A percentile compares a stretch with the other conserved stretches of the same genome.
Evolutionary conservation across 1,140 invertebrate genomes (phyloP).

Genomic region (Procambarus virginalis): DNA sequence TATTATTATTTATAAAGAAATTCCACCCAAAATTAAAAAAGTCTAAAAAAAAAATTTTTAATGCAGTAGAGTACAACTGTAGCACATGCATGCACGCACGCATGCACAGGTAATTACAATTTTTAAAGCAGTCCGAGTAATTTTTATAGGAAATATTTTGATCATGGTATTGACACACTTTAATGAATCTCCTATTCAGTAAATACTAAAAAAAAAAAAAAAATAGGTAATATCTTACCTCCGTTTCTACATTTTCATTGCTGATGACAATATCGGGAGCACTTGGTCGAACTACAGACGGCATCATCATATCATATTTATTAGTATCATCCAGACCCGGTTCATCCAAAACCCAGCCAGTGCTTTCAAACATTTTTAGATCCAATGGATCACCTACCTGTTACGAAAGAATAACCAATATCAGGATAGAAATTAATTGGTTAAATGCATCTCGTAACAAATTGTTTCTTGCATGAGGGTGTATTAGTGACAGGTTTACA

Average conservation of each 20-base stretch:
- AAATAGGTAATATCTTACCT: conserved; percentile 72
- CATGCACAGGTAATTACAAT: no score
- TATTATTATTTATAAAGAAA: conserved; percentile 65
- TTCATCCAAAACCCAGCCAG: conserved; percentile 90
- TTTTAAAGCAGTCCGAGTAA: no score
- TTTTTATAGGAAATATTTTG: no score
- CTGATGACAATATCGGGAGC: conserved; percentile 50
- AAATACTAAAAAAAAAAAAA: neutral
- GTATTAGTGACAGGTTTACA: conserved; percentile 26
- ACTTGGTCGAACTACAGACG: conserved; percentile 86
- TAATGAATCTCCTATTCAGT: conserved; percentile 71
- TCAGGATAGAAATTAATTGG: neutral
- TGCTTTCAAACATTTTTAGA: conserved; percentile 88
- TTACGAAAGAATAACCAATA: conserved; percentile 77
- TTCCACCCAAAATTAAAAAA: conserved; percentile 67
- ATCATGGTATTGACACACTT: no score
- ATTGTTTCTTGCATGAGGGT: neutral
- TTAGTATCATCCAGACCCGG: conserved; percentile 88
- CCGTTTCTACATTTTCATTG: conserved; percentile 73
- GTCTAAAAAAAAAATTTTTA: no score
- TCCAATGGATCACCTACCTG: conserved; percentile 89
- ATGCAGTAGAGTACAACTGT: no score
- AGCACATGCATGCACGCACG: no score
- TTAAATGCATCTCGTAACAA: no score
- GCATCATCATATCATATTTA: conserved; percentile 90